Conservation (phyloP, 2,113 vertebrate genomes). For the Megalops atlanticus region DNA sequence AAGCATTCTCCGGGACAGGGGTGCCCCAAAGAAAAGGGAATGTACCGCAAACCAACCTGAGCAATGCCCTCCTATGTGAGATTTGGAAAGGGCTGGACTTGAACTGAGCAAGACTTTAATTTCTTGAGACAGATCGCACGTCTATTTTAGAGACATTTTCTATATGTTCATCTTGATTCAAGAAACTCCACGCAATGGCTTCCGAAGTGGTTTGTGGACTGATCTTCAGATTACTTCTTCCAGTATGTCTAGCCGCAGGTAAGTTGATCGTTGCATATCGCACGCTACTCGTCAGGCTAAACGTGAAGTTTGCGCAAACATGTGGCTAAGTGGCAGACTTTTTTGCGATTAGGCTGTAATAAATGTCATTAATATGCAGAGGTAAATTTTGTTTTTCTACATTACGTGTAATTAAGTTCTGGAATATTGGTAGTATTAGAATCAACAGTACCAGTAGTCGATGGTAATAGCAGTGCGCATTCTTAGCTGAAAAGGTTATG, state of each 20-base stretch:
- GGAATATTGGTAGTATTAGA: too few relatives aligned
- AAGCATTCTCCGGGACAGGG: slow-evolving; percentile 42
- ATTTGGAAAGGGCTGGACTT: slow-evolving; percentile 57
- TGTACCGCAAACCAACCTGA: slow-evolving; percentile 23
- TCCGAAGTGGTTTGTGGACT: slow-evolving; percentile 85
- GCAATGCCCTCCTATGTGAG: slow-evolving; percentile 54
- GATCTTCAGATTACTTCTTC: slow-evolving; percentile 82
- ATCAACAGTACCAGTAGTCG: too few relatives aligned
- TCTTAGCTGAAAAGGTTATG: too few relatives aligned
- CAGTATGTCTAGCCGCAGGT: slow-evolving; percentile 82
- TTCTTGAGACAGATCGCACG: background rate
- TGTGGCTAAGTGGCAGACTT: background rate
- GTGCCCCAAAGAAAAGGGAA: slow-evolving; percentile 37
- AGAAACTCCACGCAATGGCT: slow-evolving; percentile 69
- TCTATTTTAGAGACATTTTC: slow-evolving; percentile 28
- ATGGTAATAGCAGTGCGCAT: too few relatives aligned
- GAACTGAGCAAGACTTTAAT: slow-evolving; percentile 36
- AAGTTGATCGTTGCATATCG: slow-evolving; percentile 40
- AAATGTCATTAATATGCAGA: too few relatives aligned
- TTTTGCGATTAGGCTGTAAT: too few relatives aligned
- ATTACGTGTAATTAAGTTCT: too few relatives aligned
- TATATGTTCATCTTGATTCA: slow-evolving; percentile 36
- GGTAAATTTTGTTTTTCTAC: too few relatives aligned
- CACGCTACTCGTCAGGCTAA: background rate
- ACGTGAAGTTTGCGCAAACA: background rate